Evolutionary conservation across 2,113 vertebrate species (phyloP), one percentile per base, ranked within the genome.

Genomic region (Poecile atricapillus): DNA sequence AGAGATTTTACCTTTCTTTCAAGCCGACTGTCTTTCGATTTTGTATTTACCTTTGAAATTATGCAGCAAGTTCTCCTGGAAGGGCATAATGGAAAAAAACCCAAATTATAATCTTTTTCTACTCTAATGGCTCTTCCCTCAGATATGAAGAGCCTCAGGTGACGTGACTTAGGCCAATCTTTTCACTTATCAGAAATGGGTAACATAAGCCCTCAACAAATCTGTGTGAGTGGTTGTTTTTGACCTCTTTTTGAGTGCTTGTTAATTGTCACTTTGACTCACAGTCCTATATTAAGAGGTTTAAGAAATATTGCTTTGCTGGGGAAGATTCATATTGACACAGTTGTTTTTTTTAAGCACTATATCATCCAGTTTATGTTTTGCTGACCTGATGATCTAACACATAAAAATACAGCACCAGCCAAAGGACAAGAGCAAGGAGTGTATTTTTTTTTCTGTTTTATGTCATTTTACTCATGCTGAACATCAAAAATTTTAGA

Each of bases 241-340:
- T 96, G 96, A 97, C 97, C 94, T 97, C 85, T 95, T 93, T 92
- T 93, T 97, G 96, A 98, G 82, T 0, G 0, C 78, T 94, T 94
- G 89, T 94, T 97, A 89, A 49, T 95, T 97, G 94, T 97, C 91
- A 94, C 87, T 97, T 97, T 94, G 93, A 95, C 93, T 97, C 93
- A 79, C 60, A 85, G 76, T 89, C 75, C 31, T 65, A 65, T 94
- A 90, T 96, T 92, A 97, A 94, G 78, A 97, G 59, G 70, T 67
- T 82, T 83, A 70, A 95, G 73, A 96, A 97, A 94, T 87, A 96
- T 80, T 93, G 82, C 78, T 97, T 97, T 89, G 50, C 81, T 81
- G 35, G 25, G 31, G 27, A 56, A 91, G 74, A 88, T 94, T 94
- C 56, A 68, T 91, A 94, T 60, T 85, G 93, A 86, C 43, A 73